Percentiles rank a stretch among this genome's conserved stretches.
Evolutionary conservation across 2,888 invertebrate species (phyloP).

Genomic region (Blastobasis lacticolella): DNA sequence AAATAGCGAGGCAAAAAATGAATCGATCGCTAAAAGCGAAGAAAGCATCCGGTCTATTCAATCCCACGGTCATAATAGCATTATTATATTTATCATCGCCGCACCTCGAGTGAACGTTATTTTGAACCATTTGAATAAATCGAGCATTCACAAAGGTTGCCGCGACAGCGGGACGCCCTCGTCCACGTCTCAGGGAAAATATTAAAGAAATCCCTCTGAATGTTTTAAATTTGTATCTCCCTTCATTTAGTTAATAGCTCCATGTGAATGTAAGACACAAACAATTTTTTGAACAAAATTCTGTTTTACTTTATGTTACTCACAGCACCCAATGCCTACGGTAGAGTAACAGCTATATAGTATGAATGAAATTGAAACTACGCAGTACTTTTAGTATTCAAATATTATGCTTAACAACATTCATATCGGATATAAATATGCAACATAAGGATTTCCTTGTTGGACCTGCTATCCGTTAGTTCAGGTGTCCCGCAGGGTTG

Average conservation of each 20-base stretch:
- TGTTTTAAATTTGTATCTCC: background rate
- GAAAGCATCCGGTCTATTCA: background rate
- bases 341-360: too few relatives aligned
- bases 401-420: too few relatives aligned
- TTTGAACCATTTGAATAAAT: conserved; percentile 4
- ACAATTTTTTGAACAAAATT: too few relatives aligned
- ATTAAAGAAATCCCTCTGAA: conserved; percentile 3
- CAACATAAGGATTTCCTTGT: background rate
- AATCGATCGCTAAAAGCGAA: background rate
- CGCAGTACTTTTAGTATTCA: too few relatives aligned
- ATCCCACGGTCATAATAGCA: background rate
- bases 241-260: background rate
- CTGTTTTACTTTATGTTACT: too few relatives aligned
- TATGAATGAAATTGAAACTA: too few relatives aligned
- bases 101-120: background rate
- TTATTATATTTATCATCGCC: conserved; percentile 1
- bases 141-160: conserved; percentile 3
- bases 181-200: background rate
- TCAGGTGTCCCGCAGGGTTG: conserved; percentile 1
- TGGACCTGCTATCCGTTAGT: background rate
- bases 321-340: too few relatives aligned
- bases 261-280: background rate
- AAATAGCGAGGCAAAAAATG: background rate
- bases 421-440: too few relatives aligned
- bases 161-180: conserved; percentile 1